These are phyloP conservation scores for Metacarcinus magister DNA, from an alignment of 2,888 invertebrate species.

Conservation along the genomic window DNA sequence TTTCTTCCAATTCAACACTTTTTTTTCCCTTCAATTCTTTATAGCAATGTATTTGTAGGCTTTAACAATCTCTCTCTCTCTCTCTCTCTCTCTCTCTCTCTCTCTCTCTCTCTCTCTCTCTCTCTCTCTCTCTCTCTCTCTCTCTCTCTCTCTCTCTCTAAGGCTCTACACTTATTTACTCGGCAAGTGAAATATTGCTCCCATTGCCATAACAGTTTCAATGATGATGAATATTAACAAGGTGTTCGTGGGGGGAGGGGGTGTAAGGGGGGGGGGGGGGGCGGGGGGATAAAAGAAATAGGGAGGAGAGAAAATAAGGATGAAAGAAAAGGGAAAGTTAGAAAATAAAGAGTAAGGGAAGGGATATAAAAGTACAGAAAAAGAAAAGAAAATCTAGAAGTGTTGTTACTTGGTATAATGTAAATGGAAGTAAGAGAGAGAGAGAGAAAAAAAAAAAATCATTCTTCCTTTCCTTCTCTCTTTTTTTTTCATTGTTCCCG, in stretches of 20 bases:
- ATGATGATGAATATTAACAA: constrained; percentile 48
- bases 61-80: not conserved
- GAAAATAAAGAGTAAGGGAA: not conserved
- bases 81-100: not conserved
- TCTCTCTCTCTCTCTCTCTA: constrained; percentile 34
- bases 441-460: not conserved
- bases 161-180: not conserved
- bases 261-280: not conserved
- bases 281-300: not conserved
- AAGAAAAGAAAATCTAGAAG: not conserved
- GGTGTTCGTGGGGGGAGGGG: not conserved
- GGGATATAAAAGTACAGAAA: not conserved
- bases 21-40: not conserved
- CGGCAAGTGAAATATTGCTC: not conserved
- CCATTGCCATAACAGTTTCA: not conserved
- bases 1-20: not conserved
- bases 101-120: constrained; percentile 12
- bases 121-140: constrained; percentile 19
- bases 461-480: not conserved
- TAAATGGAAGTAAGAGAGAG: not conserved
- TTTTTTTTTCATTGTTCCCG: not conserved
- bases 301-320: not conserved
- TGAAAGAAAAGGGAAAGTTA: not conserved
- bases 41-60: no score
- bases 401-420: not conserved